Evolutionary conservation across 2,888 invertebrate species (phyloP), one percentile per base, ranked within the genome.

Genomic region (Drosophila percnosoma): DNA sequence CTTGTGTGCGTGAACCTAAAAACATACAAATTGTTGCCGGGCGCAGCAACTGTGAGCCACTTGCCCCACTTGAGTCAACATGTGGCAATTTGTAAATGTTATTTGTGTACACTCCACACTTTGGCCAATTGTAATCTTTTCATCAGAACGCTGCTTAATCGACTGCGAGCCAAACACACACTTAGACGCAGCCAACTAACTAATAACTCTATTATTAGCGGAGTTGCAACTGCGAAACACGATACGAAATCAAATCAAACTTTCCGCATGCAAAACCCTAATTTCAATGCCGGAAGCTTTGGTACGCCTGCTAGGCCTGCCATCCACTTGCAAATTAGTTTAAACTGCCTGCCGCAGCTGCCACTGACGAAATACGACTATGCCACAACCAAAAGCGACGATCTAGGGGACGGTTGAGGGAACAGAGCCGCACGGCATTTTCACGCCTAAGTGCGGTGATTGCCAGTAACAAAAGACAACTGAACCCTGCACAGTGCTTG

Each of bases 231-330:
- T 63, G 51, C 27, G 51, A 66, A 74, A 63, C 18, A 27, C 33
- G 36, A 57, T 38, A 48, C 49, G 24, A 69, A 78, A 72, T 75
- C 73, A 70, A 84, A 81, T 81, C 76, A 75, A 75, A 87, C 74
- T 84, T 84, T 80, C 72, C 77, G 80, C 84, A 75, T 75, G 72
- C 70, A 75, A 84, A 68, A 80, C 71, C 78, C 73, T 85, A 86
- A 89, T 86, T 87, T 85, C 78, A 66, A 78, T 86, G 86, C 89
- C 86, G 86, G 86, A 86, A 86, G 89, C 82, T 67, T 70, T 57
- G 60, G 51, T 42, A 36, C 68, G 87, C 69, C 75, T 11, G 33
- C 33, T 70, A 66, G 75, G 72, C 71, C 71, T 87, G 78, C 78
- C 80, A 86, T 78, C 80, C 80, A 78, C 73, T 89, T 82, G 89